Evolutionary conservation across 2,113 vertebrate genomes (phyloP).

Genomic region (Neomonachus schauinslandi): DNA sequence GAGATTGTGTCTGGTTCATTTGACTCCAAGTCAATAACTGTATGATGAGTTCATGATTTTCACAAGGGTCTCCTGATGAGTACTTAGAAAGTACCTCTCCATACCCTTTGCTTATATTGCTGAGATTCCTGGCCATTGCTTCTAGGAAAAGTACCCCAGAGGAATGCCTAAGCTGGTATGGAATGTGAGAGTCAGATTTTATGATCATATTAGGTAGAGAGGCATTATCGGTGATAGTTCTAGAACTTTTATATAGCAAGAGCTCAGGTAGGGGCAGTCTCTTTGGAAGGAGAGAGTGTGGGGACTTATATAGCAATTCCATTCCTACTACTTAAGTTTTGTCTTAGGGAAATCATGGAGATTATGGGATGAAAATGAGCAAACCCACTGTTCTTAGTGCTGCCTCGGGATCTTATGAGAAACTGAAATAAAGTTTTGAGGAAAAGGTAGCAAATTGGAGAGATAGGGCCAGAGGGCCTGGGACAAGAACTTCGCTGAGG

Average conservation of each 20-base stretch:
- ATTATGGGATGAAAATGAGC: not conserved
- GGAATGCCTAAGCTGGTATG: not conserved
- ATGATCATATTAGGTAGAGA: accelerated
- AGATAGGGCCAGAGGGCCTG: accelerated
- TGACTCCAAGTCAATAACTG: not conserved
- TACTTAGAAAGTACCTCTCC: not conserved
- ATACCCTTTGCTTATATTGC: not conserved
- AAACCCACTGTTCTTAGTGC: not conserved
- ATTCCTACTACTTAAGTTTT: not conserved
- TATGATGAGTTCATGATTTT: not conserved
- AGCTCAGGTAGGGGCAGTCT: not conserved
- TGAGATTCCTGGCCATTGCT: not conserved
- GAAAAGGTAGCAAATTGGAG: not conserved
- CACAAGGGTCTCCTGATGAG: not conserved
- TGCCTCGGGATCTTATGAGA: not conserved
- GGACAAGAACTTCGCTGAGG: accelerated
- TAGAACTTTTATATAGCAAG: not conserved
- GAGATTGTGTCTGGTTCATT: not conserved
- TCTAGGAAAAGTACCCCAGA: not conserved
- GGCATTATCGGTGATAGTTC: accelerated
- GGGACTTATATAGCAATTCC: not conserved
- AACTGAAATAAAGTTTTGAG: not conserved
- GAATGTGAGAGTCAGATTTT: not conserved
- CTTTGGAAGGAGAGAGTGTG: not conserved
- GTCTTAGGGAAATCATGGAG: not conserved